phyloP scores from a whole-genome alignment of 2,888 invertebrate species.

The Eupithecia subfuscata region DNA sequence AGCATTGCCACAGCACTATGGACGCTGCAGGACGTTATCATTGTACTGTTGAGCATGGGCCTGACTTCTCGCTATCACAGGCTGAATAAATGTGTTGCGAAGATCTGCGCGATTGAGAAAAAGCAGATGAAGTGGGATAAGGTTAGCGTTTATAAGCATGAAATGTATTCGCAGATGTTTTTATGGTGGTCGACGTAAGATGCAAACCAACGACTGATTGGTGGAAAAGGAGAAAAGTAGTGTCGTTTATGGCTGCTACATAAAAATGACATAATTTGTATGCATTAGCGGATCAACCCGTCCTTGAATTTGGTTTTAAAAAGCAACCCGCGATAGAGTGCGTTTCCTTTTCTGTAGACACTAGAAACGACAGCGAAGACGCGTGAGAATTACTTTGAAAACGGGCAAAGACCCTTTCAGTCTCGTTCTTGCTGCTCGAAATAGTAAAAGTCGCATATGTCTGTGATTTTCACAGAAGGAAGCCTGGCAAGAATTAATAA shows the following conservation, averaged over 20 bases:
- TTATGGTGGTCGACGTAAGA: too few species aligned
- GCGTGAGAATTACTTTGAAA: background rate
- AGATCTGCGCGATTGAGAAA: conserved; percentile 47
- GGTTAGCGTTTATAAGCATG: conserved; percentile 34
- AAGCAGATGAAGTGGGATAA: conserved; percentile 41
- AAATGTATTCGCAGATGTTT: too few species aligned
- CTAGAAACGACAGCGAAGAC: background rate
- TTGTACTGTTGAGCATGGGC: conserved; percentile 87
- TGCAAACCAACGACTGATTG: too few species aligned
- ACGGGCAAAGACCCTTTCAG: background rate
- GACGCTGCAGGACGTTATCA: conserved; percentile 88
- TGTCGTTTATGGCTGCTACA: background rate
- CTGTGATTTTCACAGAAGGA: background rate
- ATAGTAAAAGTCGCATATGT: background rate
- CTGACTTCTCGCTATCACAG: conserved; percentile 86
- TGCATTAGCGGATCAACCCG: background rate
- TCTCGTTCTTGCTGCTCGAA: background rate
- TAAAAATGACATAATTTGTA: background rate
- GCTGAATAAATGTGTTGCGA: conserved; percentile 73
- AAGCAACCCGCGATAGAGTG: background rate
- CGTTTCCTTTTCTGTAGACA: background rate
- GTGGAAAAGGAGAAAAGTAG: background rate
- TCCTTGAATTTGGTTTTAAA: background rate
- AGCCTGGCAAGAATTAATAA: background rate
- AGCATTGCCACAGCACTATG: conserved; percentile 85